A percentile compares a stretch with the other conserved stretches of the same genome.
These are phyloP conservation scores for Chymomyza amoena DNA, from an alignment of 2,888 invertebrate genomes.

Conservation along the genomic window DNA sequence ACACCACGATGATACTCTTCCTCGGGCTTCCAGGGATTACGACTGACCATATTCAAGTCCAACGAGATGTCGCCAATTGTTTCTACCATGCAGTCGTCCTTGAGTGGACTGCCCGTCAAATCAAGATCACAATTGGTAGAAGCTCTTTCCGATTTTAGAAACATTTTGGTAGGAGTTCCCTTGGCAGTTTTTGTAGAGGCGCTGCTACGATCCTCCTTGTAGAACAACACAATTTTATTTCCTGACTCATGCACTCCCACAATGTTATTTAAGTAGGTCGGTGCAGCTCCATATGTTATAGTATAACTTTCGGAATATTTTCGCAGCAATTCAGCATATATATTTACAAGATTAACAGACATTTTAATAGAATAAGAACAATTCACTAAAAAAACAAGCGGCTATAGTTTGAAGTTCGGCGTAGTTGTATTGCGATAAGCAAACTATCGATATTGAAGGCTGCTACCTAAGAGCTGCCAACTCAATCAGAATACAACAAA, in stretches of 20 bases:
- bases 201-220: slow-evolving; percentile 49
- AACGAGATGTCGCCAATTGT: slow-evolving; percentile 69
- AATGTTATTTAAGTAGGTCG: slow-evolving; percentile 64
- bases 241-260: slow-evolving; percentile 48
- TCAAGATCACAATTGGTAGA: slow-evolving; percentile 46
- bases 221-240: slow-evolving; percentile 66
- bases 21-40: slow-evolving; percentile 69
- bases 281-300: slow-evolving; percentile 57
- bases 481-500: neutral
- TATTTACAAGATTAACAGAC: slow-evolving; percentile 71
- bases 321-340: slow-evolving; percentile 69
- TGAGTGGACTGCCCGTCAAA: slow-evolving; percentile 77
- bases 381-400: slow-evolving; percentile 4
- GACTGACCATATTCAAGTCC: slow-evolving; percentile 48
- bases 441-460: neutral
- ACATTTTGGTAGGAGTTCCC: slow-evolving; percentile 35
- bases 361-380: slow-evolving; percentile 33
- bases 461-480: neutral
- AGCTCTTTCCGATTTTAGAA: slow-evolving; percentile 22
- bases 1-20: slow-evolving; percentile 75
- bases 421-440: neutral
- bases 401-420: neutral
- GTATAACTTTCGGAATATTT: slow-evolving; percentile 61
- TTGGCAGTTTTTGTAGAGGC: slow-evolving; percentile 11
- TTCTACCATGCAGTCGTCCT: slow-evolving; percentile 76